Base-by-base conservation (phyloP, 2,113 vertebrate genomes). In the Python bivittatus region DNA sequence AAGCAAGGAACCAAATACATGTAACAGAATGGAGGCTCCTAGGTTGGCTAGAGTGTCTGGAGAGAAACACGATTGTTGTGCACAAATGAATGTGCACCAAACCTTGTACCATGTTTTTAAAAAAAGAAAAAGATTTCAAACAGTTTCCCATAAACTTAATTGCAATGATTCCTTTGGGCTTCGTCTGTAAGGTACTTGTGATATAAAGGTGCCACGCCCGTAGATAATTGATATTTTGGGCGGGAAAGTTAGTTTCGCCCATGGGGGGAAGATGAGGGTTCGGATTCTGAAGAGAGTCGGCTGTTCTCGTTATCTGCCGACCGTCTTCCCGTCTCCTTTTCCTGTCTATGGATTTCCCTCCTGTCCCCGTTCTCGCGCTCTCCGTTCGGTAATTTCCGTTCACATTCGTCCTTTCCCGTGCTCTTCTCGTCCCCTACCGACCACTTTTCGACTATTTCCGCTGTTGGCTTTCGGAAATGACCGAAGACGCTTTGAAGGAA, bases 381-480 rank as follows among this genome's bases (percentile, higher is more conserved):
- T 54, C 2, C 13, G 23, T 94, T 96, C 96, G 95, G 53, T 0
- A 38, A 0, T 5, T 86, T 96, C 94, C 94, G 91, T n/a, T 57
- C 0, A 1, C 13, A 20, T 61, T 95, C 96, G 94, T 57, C 1
- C 68, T 0, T 84, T n/a, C 88, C 93, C 93, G 92, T 25, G 9
- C 27, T 0, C 27, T 13, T 25, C 94, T 93, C 92, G 92, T 1
- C n/a, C 25, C 38, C 17, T 88, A 94, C 92, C 96, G 96, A 95
- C 54, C 90, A 0, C 0, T 52, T 58, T 85, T 91, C 92, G 92
- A 20, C 60, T 22, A 10, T 79, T 92, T 96, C 95, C 96, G 96
- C 94, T 84, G 93, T 29, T 95, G 94, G 95, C 91, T 95, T 95
- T 93, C 89, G 89, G 84, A 79, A 58, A 92, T 60, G 42, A 58